phyloP scores from a whole-genome alignment of 2,113 vertebrate species.

The Pogona vitticeps region DNA sequence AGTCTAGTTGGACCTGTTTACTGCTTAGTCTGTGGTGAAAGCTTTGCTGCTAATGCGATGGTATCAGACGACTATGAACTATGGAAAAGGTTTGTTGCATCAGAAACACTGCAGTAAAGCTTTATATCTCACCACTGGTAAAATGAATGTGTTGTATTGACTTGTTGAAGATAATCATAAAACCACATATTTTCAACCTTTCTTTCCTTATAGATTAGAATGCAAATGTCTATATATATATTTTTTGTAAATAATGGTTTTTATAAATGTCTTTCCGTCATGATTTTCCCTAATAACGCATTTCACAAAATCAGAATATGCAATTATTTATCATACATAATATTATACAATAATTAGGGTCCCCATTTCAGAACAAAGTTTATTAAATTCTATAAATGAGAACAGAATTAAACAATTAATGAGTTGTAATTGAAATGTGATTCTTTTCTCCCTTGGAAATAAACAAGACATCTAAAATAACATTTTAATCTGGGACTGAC shows the following conservation, averaged over 20 bases:
- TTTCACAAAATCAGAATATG: constrained; percentile 87
- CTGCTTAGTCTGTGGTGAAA: constrained; percentile 70
- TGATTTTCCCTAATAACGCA: constrained; percentile 64
- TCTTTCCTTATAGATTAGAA: constrained; percentile 83
- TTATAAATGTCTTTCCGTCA: constrained; percentile 73
- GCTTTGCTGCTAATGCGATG: constrained; percentile 66
- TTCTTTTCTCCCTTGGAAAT: constrained; percentile 83
- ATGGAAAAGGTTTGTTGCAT: constrained; percentile 51
- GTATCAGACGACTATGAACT: constrained; percentile 61
- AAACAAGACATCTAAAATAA: constrained; percentile 76
- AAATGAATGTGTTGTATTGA: constrained; percentile 70
- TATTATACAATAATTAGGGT: constrained; percentile 53
- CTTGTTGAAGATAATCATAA: constrained; percentile 71
- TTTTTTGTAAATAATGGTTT: constrained; percentile 81
- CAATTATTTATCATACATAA: constrained; percentile 83
- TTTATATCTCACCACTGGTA: constrained; percentile 67
- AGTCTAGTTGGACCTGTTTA: constrained; percentile 52
- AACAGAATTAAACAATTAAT: constrained; percentile 80
- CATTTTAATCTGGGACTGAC: not conserved
- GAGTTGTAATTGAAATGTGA: constrained; percentile 77
- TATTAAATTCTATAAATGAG: constrained; percentile 77
- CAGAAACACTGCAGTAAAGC: constrained; percentile 49
- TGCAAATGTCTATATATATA: constrained; percentile 58
- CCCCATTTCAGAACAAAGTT: constrained; percentile 81
- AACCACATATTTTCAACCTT: constrained; percentile 74